phyloP scores from a whole-genome alignment of 2,888 invertebrate genomes.

The Dynastes tityus region DNA sequence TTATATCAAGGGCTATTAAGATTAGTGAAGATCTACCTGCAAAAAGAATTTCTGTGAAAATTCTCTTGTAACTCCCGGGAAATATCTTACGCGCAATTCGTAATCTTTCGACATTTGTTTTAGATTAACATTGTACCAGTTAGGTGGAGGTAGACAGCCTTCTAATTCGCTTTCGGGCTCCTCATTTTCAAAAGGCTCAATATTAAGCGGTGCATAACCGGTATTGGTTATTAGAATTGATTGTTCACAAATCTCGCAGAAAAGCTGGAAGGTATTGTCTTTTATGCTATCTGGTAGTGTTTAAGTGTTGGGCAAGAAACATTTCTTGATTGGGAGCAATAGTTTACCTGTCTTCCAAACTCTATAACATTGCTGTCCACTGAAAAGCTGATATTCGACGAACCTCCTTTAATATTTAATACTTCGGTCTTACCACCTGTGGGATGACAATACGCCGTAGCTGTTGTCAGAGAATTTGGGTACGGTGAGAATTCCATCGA shows the following conservation, averaged over 20 bases:
- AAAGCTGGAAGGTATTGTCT: conserved; percentile 61
- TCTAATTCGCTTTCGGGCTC: conserved; percentile 13
- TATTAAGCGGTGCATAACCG: conserved; percentile 61
- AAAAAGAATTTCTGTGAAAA: conserved; percentile 70
- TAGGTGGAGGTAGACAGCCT: conserved; percentile 13
- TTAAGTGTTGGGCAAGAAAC: no score
- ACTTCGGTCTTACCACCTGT: conserved; percentile 74
- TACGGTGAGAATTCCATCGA: conserved; percentile 72
- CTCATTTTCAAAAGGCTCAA: conserved; percentile 34
- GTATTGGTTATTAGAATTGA: conserved; percentile 71
- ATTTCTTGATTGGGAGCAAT: not conserved
- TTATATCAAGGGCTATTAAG: not conserved
- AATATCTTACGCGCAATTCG: conserved; percentile 71
- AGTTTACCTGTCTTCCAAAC: conserved; percentile 68
- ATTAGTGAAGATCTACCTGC: conserved; percentile 59
- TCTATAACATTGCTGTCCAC: conserved; percentile 69
- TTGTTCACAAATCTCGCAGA: conserved; percentile 65
- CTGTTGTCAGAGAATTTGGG: conserved; percentile 70
- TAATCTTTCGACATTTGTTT: conserved; percentile 56
- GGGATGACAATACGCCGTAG: conserved; percentile 73
- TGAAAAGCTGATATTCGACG: conserved; percentile 72
- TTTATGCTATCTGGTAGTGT: no score
- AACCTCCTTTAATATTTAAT: conserved; percentile 72
- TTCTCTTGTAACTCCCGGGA: conserved; percentile 74
- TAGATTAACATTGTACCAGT: conserved; percentile 32